These are phyloP conservation scores for Uloborus diversus DNA, from an alignment of 1,140 invertebrate species.

Conservation along the genomic window DNA sequence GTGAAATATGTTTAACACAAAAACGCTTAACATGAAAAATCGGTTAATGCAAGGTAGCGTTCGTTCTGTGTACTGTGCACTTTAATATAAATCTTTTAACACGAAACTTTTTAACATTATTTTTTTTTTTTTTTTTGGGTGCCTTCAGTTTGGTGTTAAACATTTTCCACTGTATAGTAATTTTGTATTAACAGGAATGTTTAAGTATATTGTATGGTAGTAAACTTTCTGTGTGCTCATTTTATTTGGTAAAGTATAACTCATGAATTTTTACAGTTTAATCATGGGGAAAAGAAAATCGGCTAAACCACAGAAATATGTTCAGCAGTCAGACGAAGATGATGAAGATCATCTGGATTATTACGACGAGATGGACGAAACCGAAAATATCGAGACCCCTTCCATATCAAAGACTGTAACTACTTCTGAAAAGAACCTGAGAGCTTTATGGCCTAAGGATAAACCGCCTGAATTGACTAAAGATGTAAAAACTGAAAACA, in stretches of 20 bases:
- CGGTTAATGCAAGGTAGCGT: too few relatives aligned
- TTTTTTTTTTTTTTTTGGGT: too few relatives aligned
- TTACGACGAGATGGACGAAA: conserved; percentile 20
- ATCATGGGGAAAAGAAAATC: conserved; percentile 54
- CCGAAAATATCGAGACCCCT: conserved; percentile 23
- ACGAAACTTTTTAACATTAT: too few relatives aligned
- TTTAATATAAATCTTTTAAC: too few relatives aligned
- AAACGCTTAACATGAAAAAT: too few relatives aligned
- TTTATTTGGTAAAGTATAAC: neutral
- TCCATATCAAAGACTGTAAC: neutral
- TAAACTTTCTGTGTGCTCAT: neutral
- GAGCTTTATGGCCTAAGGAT: conserved; percentile 28
- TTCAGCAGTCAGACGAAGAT: conserved; percentile 47
- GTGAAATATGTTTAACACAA: too few relatives aligned
- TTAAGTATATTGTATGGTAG: too few relatives aligned
- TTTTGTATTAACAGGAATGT: too few relatives aligned
- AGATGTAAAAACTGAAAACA: conserved; percentile 11
- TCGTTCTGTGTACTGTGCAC: too few relatives aligned
- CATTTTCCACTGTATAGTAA: too few relatives aligned
- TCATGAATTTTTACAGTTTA: neutral
- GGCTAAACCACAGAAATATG: conserved; percentile 47
- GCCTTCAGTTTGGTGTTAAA: too few relatives aligned
- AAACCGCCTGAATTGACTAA: neutral
- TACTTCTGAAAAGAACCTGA: conserved; percentile 27
- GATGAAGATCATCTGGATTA: conserved; percentile 49